These are phyloP conservation scores for Listrodromus nycthemerus DNA, from an alignment of 2,888 invertebrate species.

Conservation along the genomic window DNA sequence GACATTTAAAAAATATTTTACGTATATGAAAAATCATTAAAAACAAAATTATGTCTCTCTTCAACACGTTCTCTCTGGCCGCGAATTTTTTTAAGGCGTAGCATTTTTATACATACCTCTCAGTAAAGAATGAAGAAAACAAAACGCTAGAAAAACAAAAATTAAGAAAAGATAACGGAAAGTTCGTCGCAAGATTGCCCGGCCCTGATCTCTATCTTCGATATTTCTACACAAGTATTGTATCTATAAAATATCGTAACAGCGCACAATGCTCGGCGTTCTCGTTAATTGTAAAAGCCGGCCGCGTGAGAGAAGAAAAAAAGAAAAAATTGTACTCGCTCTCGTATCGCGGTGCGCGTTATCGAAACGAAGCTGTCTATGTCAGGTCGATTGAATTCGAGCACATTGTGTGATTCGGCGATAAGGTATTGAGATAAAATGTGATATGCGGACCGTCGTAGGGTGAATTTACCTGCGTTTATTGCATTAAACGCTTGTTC, in stretches of 20 bases:
- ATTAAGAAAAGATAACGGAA: not conserved
- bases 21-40: not conserved
- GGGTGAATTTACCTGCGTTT: conserved; percentile 13
- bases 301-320: not conserved
- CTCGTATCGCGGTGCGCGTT: conserved; percentile 34
- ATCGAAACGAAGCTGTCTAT: conserved; percentile 28
- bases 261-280: conserved; percentile 69
- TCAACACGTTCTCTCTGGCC: conserved; percentile 17
- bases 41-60: conserved; percentile 16
- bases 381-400: conserved; percentile 23
- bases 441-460: conserved; percentile 62
- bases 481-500: conserved; percentile 20
- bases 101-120: conserved; percentile 54
- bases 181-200: conserved; percentile 35
- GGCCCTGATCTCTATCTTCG: conserved; percentile 62
- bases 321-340: conserved; percentile 19
- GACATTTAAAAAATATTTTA: conserved; percentile 26
- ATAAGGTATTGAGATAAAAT: conserved; percentile 54
- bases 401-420: conserved; percentile 47
- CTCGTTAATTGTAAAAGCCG: conserved; percentile 26
- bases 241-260: conserved; percentile 28
- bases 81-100: conserved; percentile 46
- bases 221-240: conserved; percentile 34
- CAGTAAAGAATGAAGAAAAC: conserved; percentile 36
- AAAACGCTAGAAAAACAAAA: conserved; percentile 48